Evolutionary conservation across 1,140 invertebrate species (phyloP), one percentile per base, ranked within the genome.

Genomic region (Aphaenogaster rudis): DNA sequence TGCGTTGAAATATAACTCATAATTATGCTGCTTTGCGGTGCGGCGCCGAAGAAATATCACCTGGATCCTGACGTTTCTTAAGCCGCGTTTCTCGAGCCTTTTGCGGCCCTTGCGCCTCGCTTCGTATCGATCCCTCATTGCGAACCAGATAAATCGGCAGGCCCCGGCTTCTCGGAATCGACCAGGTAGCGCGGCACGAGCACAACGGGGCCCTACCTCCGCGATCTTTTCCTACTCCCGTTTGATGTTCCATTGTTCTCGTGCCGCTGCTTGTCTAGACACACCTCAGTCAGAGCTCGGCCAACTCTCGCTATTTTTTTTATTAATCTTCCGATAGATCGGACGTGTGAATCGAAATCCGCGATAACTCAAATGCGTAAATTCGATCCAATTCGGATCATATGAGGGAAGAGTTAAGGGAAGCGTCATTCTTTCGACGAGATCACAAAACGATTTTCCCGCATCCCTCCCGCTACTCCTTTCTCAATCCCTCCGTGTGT

Each of bases 111-210:
- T 67, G 74, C 59, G 48, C 21, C 8, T 13, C 78, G 61, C 45
- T 86, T 91, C 78, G 86, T 91, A 91, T 92, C 92, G 92, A 90
- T 92, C 88, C 85, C 90, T 91, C 89, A 91, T 92, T 93, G 91
- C 92, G 90, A 93, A 92, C 91, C 90, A 92, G 91, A 94, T 94
- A 93, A 94, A 93, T 93, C 93, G 93, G 50, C 48, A 54, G 88
- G 87, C 90, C 91, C 88, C 81, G 57, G 87, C 82, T 94, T 94
- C 93, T 91, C 78, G 88, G 93, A 94, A 94, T 87, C 86, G 86
- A 88, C 88, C 93, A 93, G 93, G 93, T 93, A 93, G 90, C 86
- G 90, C 86, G 77, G 86, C 89, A 76, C 67, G 76, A 48, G 86
- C 87, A 77, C 87, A 90, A 74, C 82, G 76, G 36, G 15, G 21